These are phyloP conservation scores for Amphibalanus amphitrite DNA, from an alignment of 1,140 invertebrate genomes.

Conservation along the genomic window DNA sequence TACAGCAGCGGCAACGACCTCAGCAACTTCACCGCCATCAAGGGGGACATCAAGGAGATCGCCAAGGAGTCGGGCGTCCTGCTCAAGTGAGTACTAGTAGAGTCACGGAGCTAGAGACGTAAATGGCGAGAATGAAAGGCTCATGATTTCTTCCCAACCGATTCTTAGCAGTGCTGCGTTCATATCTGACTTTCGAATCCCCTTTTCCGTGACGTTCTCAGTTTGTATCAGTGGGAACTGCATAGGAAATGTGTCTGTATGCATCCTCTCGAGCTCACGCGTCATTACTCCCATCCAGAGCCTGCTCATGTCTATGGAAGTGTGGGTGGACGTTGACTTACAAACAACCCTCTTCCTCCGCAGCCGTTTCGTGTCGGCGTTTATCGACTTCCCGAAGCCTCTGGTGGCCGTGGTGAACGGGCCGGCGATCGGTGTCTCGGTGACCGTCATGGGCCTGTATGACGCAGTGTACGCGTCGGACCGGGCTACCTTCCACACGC, in stretches of 20 bases:
- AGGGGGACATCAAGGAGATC: slow-evolving; percentile 25
- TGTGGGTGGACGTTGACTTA: not conserved
- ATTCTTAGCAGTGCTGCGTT: no score
- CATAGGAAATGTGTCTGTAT: no score
- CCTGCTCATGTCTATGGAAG: not conserved
- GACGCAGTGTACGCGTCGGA: slow-evolving; percentile 78
- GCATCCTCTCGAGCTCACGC: no score
- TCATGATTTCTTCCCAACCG: no score
- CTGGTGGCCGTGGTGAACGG: slow-evolving; percentile 80
- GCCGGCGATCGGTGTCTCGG: slow-evolving; percentile 76
- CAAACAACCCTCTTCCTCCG: not conserved
- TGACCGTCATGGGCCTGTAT: slow-evolving; percentile 63
- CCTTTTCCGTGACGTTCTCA: no score
- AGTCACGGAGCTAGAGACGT: no score
- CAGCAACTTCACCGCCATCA: slow-evolving; percentile 30
- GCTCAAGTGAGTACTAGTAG: slow-evolving; percentile 23
- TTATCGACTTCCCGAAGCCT: slow-evolving; percentile 77
- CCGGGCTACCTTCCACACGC: slow-evolving; percentile 36
- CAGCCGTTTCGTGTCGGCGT: slow-evolving; percentile 43
- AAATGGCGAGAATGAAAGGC: no score
- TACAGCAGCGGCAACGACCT: slow-evolving; percentile 81
- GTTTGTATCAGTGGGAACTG: no score
- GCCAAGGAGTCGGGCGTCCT: slow-evolving; percentile 27
- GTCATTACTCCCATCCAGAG: no score
- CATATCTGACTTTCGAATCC: no score